These are phyloP conservation scores for Drosophila micromelanica DNA, from an alignment of 1,140 invertebrate genomes.

Conservation along the genomic window DNA sequence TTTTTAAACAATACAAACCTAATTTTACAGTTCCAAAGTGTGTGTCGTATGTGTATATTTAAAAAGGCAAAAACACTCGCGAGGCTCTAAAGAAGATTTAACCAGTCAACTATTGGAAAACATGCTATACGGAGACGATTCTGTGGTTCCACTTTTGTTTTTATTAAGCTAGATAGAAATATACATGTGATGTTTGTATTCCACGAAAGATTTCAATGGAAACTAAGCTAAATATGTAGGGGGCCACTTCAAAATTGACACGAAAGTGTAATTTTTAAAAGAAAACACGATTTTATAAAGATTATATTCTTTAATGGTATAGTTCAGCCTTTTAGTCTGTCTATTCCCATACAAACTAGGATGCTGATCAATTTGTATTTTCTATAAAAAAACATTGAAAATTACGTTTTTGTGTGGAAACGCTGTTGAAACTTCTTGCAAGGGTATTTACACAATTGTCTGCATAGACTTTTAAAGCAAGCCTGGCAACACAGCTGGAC, in stretches of 20 bases:
- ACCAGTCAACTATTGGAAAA: conserved; percentile 2
- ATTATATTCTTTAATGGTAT: too few species aligned
- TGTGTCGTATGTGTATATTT: conserved; percentile 32
- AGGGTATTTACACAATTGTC: too few species aligned
- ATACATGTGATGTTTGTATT: conserved; percentile 8
- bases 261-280: too few species aligned
- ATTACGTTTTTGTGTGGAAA: too few species aligned
- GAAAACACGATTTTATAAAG: too few species aligned
- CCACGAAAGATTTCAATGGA: background rate
- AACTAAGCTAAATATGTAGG: too few species aligned
- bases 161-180: conserved; percentile 38
- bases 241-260: too few species aligned
- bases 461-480: background rate
- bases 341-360: too few species aligned
- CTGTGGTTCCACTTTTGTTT: conserved; percentile 2
- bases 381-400: too few species aligned
- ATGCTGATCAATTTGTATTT: too few species aligned
- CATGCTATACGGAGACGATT: conserved; percentile 26
- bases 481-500: background rate
- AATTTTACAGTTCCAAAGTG: conserved; percentile 28
- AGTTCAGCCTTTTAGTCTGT: too few species aligned
- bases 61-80: conserved; percentile 12
- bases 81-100: conserved; percentile 6
- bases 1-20: conserved; percentile 59
- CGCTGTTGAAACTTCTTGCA: too few species aligned